Percentiles rank a stretch among this genome's conserved stretches.
Evolutionary conservation across 2,888 invertebrate genomes (phyloP).

Genomic region (Machimus rusticus): DNA sequence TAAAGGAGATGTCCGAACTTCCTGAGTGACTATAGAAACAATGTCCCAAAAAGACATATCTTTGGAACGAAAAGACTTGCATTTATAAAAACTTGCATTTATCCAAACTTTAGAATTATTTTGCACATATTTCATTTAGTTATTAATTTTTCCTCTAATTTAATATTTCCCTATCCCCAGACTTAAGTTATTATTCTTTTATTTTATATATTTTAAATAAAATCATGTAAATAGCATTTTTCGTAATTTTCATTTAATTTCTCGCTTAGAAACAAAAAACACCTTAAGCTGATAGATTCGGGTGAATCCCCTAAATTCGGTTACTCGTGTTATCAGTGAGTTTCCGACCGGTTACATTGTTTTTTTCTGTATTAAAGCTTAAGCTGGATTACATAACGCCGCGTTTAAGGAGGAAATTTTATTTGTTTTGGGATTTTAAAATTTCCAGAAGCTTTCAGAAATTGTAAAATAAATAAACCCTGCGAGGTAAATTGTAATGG

Average conservation of each 20-base stretch:
- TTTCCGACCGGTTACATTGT: background rate
- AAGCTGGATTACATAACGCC: background rate
- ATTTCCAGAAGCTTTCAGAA: background rate
- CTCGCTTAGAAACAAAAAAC: background rate
- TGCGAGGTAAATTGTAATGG: background rate
- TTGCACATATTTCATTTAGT: background rate
- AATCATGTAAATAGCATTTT: background rate
- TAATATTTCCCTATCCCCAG: background rate
- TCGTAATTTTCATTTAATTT: background rate
- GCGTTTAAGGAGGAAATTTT: background rate
- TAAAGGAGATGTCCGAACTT: conserved; percentile 56
- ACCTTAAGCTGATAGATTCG: background rate
- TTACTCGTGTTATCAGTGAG: background rate
- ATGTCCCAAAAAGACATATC: background rate
- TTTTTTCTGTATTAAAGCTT: background rate
- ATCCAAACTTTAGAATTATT: background rate
- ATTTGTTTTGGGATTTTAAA: background rate
- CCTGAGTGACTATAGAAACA: conserved; percentile 53
- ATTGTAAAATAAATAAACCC: background rate
- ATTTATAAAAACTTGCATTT: background rate
- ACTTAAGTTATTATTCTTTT: background rate
- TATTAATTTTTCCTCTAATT: background rate
- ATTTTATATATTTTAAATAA: background rate
- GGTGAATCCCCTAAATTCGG: background rate
- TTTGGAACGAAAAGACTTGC: background rate